phyloP scores from a whole-genome alignment of 1,140 invertebrate genomes.

The Drosophila littoralis region DNA sequence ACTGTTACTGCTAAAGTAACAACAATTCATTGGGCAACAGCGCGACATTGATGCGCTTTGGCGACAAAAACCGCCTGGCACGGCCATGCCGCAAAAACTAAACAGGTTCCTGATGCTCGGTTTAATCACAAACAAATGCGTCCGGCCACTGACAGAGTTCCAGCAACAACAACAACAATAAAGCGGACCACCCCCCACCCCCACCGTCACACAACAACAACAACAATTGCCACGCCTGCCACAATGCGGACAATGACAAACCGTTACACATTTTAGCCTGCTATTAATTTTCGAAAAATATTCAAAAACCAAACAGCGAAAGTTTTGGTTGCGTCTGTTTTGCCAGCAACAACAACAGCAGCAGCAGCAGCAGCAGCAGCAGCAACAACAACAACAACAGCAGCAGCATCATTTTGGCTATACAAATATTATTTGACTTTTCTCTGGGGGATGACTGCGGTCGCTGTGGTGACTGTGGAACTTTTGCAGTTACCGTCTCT shows the following conservation, averaged over 20 bases:
- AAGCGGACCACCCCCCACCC: not conserved
- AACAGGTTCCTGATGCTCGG: constrained; percentile 60
- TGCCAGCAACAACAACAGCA: constrained; percentile 22
- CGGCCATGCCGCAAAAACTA: constrained; percentile 53
- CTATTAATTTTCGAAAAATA: constrained; percentile 77
- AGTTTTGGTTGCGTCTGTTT: constrained; percentile 39
- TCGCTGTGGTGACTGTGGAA: not conserved
- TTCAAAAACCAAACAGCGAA: constrained; percentile 48
- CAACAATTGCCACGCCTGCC: not conserved
- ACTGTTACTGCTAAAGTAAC: constrained; percentile 21
- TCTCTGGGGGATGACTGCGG: constrained; percentile 15
- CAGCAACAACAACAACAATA: constrained; percentile 10
- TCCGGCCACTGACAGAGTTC: constrained; percentile 47
- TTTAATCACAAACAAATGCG: constrained; percentile 78
- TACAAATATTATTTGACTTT: constrained; percentile 54
- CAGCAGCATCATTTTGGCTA: constrained; percentile 30
- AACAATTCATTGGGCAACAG: constrained; percentile 12
- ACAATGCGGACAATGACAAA: constrained; percentile 64
- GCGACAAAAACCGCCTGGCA: constrained; percentile 26
- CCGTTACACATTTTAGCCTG: constrained; percentile 66
- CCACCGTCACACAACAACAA: not conserved
- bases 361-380: constrained; percentile 21
- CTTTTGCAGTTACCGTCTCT: constrained; percentile 5
- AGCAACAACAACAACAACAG: too few species aligned
- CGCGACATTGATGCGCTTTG: constrained; percentile 25